Percentiles rank a stretch among this genome's conserved stretches.
These are phyloP conservation scores for Panopea generosa DNA, from an alignment of 2,888 invertebrate genomes.

Conservation along the genomic window DNA sequence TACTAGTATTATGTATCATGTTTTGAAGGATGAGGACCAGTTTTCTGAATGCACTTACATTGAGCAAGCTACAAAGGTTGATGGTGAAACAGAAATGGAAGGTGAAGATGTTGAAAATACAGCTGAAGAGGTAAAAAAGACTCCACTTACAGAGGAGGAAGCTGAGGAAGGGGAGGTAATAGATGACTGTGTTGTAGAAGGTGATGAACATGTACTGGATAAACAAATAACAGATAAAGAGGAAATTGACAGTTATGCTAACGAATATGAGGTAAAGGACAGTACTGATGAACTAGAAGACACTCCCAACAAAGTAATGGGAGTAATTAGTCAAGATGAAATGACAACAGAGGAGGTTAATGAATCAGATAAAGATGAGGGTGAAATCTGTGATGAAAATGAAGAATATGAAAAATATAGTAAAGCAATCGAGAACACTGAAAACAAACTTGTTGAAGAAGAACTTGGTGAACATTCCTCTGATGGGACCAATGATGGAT, in stretches of 20 bases:
- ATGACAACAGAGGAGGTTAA: background rate
- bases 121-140: constrained; percentile 14
- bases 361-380: constrained; percentile 6
- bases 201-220: too few species aligned
- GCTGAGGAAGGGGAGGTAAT: too few species aligned
- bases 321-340: background rate
- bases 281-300: background rate
- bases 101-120: constrained; percentile 24
- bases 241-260: background rate
- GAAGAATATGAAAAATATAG: constrained; percentile 49
- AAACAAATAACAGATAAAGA: too few species aligned
- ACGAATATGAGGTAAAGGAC: background rate
- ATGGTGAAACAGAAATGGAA: constrained; percentile 28
- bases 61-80: constrained; percentile 19
- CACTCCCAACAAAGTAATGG: background rate
- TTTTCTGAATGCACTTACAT: too few species aligned
- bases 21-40: too few species aligned
- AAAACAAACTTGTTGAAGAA: background rate
- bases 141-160: too few species aligned
- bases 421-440: constrained; percentile 7
- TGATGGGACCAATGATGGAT: background rate
- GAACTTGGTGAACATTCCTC: background rate
- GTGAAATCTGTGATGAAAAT: constrained; percentile 51
- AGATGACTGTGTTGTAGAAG: background rate
- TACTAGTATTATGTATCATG: too few species aligned